Evolutionary conservation across 2,113 vertebrate genomes (phyloP).

Genomic region (Burhinus oedicnemus): DNA sequence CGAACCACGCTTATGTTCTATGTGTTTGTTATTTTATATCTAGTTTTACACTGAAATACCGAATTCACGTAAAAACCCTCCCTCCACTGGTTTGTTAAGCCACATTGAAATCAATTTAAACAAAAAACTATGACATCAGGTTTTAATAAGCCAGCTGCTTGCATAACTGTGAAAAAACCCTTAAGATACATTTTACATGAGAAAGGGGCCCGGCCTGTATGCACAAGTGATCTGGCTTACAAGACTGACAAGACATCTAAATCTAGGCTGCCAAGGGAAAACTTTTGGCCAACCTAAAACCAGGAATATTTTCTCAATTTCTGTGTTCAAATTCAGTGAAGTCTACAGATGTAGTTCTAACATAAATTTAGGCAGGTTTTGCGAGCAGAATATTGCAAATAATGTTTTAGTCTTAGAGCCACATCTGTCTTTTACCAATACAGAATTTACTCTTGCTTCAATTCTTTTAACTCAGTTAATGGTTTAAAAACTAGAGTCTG

Average conservation of each 20-base stretch:
- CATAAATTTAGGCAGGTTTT: background rate
- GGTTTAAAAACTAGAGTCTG: background rate
- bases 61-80: background rate
- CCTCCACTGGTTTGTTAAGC: background rate
- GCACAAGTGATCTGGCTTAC: background rate
- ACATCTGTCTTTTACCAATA: background rate
- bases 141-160: background rate
- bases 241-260: background rate
- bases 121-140: background rate
- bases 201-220: background rate
- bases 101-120: background rate
- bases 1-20: background rate
- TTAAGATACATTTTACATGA: accelerated
- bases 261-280: background rate
- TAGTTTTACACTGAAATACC: background rate
- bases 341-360: background rate
- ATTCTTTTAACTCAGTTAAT: background rate
- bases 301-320: background rate
- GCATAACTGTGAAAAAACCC: background rate
- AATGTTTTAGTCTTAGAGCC: background rate
- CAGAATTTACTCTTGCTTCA: background rate
- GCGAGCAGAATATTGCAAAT: background rate
- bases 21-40: background rate
- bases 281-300: background rate
- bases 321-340: background rate